phyloP scores from a whole-genome alignment of 2,888 invertebrate genomes.

The Chaetogeoica ovagalla region DNA sequence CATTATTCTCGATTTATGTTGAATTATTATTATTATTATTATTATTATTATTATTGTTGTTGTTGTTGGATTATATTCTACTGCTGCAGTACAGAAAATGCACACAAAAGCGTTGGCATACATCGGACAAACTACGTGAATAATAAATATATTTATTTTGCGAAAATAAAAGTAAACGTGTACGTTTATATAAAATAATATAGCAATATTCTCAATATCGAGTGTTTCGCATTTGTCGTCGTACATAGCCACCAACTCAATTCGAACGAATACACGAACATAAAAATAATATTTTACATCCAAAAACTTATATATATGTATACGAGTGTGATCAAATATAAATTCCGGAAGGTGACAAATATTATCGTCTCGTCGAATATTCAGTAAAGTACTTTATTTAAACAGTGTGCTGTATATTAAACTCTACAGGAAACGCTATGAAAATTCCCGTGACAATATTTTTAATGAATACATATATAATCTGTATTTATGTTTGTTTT shows the following conservation, averaged over 20 bases:
- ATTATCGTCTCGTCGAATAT: background rate
- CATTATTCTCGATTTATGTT: background rate
- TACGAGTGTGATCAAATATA: conserved; percentile 7
- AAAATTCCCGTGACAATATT: background rate
- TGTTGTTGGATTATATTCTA: conserved; percentile 23
- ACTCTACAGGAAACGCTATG: background rate
- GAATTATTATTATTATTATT: conserved; percentile 30
- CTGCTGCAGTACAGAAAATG: background rate
- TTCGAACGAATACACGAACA: conserved; percentile 15
- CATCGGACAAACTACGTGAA: conserved; percentile 3
- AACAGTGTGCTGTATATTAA: background rate
- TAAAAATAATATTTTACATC: background rate
- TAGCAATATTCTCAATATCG: background rate
- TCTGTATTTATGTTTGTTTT: no score
- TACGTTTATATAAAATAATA: background rate
- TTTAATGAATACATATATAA: no score
- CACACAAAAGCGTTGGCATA: conserved; percentile 9
- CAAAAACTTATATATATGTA: background rate
- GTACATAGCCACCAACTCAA: background rate
- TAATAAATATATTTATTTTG: conserved; percentile 9
- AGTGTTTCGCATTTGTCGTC: background rate
- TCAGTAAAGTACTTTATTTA: background rate
- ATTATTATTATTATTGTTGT: conserved; percentile 15
- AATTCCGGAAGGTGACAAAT: background rate
- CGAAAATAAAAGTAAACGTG: background rate